A percentile compares a stretch with the other conserved stretches of the same genome.
phyloP scores from a whole-genome alignment of 2,113 vertebrate genomes.

The Furnarius figulus region DNA sequence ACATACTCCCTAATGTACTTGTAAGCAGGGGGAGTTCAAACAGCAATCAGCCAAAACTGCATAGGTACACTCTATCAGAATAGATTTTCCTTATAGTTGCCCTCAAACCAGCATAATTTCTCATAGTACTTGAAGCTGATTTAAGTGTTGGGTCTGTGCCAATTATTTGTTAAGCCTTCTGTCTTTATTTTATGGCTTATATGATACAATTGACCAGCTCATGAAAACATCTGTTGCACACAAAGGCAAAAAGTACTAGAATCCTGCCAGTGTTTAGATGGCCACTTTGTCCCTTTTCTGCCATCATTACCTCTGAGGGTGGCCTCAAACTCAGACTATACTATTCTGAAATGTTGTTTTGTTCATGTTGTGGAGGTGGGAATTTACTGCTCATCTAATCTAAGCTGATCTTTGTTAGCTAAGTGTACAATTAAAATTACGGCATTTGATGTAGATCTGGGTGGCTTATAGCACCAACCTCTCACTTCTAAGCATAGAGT shows the following conservation, averaged over 20 bases:
- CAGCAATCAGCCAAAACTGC: constrained; percentile 69
- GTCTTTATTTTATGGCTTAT: constrained; percentile 67
- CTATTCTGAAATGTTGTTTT: not conserved
- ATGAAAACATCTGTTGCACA: constrained; percentile 65
- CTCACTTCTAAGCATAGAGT: constrained; percentile 49
- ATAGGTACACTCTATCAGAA: constrained; percentile 52
- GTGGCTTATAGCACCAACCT: constrained; percentile 45
- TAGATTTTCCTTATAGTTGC: constrained; percentile 54
- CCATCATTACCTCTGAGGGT: not conserved
- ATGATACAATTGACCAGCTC: constrained; percentile 66
- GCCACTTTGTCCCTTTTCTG: constrained; percentile 24
- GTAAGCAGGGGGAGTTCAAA: constrained; percentile 66
- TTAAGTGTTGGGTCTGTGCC: constrained; percentile 63
- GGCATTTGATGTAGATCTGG: not conserved
- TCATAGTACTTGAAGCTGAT: constrained; percentile 61
- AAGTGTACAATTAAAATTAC: constrained; percentile 34
- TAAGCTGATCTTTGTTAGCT: not conserved
- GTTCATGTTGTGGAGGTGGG: constrained; percentile 8
- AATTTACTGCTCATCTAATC: constrained; percentile 26
- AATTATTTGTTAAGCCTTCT: constrained; percentile 66
- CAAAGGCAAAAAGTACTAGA: constrained; percentile 51
- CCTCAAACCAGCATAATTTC: constrained; percentile 65
- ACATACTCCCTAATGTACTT: constrained; percentile 35
- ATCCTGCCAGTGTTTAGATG: constrained; percentile 8
- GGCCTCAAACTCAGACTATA: not conserved